A percentile compares a stretch with the other conserved stretches of the same genome.
Evolutionary conservation across 1,140 invertebrate species (phyloP).

Genomic region (Tigriopus japonicus): DNA sequence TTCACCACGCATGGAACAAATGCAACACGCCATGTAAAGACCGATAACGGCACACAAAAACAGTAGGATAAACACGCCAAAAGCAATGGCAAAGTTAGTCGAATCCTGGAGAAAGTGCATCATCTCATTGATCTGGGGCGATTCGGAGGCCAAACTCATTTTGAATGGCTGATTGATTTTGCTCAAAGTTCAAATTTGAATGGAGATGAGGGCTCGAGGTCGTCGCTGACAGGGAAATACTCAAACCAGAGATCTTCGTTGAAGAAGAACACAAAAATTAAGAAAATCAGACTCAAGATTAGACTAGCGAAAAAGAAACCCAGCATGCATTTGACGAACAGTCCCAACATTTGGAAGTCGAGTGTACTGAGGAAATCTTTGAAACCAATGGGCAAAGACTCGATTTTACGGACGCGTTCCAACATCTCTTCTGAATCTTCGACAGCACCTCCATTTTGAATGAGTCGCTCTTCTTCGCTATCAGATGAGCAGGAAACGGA

Average conservation of each 20-base stretch:
- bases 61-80: not conserved
- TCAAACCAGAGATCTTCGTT: not conserved
- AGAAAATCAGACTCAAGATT: not conserved
- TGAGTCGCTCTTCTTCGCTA: no score
- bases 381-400: not conserved
- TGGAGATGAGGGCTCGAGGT: not conserved
- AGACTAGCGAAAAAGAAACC: not conserved
- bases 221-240: not conserved
- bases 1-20: not conserved
- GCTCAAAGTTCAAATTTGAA: not conserved
- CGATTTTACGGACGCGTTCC: not conserved
- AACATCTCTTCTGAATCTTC: no score
- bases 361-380: not conserved
- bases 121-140: no score
- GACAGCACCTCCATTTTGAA: no score
- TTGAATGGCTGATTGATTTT: not conserved
- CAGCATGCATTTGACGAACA: not conserved
- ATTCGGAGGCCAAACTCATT: no score
- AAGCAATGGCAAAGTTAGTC: not conserved
- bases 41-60: not conserved
- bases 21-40: not conserved
- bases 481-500: no score
- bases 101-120: no score
- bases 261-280: conserved; percentile 3
- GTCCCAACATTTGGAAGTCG: not conserved